These are phyloP conservation scores for Meloidogyne floridensis DNA, from an alignment of 1,140 invertebrate genomes.

Conservation along the genomic window DNA sequence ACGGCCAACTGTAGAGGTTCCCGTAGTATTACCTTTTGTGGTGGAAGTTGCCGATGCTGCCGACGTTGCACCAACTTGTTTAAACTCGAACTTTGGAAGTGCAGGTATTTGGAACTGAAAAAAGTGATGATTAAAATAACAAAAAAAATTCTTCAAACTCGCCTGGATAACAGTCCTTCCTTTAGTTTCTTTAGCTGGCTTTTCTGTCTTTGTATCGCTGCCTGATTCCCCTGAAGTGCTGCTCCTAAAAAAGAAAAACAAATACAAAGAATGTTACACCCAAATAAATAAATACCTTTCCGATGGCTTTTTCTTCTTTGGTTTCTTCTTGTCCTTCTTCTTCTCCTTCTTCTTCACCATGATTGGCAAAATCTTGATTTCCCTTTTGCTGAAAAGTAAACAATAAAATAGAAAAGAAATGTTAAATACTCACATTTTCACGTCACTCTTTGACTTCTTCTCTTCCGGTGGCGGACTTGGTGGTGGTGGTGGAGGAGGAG, in stretches of 20 bases:
- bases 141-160: background rate
- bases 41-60: background rate
- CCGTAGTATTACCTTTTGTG: background rate
- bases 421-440: background rate
- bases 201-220: background rate
- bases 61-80: background rate
- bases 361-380: constrained; percentile 9
- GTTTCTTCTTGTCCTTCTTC: background rate
- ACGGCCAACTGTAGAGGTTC: background rate
- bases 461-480: background rate
- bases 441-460: background rate
- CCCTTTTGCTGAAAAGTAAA: background rate
- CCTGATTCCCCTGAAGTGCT: background rate
- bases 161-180: background rate
- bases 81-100: constrained; percentile 6
- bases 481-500: background rate
- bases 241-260: background rate
- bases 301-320: background rate
- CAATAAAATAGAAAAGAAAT: background rate
- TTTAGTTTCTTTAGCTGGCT: background rate
- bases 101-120: background rate
- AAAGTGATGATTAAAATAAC: background rate
- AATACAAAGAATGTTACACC: background rate
- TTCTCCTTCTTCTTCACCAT: background rate
- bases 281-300: background rate